A percentile compares a stretch with the other conserved stretches of the same genome.
These are phyloP conservation scores for Ridgeia piscesae DNA, from an alignment of 1,140 invertebrate genomes.

Conservation along the genomic window DNA sequence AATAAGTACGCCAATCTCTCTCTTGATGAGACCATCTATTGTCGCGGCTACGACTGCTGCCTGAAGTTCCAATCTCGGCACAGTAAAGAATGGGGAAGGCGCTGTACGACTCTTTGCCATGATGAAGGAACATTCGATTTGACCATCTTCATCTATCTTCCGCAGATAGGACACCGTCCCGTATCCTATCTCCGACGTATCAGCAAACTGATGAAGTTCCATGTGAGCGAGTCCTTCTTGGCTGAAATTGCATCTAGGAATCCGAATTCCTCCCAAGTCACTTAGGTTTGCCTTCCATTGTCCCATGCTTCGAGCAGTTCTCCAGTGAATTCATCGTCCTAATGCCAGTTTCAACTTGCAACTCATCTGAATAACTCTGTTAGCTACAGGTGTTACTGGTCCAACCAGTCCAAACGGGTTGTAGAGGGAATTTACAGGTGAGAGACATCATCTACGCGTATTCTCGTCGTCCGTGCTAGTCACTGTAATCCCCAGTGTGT, in stretches of 20 bases:
- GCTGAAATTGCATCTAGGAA: too few species aligned
- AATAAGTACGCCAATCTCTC: neutral
- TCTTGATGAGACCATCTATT: too few species aligned
- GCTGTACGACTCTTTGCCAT: constrained; percentile 14
- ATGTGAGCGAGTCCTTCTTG: too few species aligned
- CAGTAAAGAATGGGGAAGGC: neutral
- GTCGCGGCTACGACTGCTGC: too few species aligned
- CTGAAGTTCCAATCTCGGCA: too few species aligned
- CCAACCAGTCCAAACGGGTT: constrained; percentile 37
- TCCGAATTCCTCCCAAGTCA: neutral
- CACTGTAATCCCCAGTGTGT: constrained; percentile 19
- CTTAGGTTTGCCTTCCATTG: constrained; percentile 19
- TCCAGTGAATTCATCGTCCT: too few species aligned
- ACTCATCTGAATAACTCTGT: constrained; percentile 20
- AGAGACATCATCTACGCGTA: constrained; percentile 25
- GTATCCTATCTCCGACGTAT: neutral
- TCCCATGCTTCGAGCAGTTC: constrained; percentile 27
- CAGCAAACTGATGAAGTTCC: neutral
- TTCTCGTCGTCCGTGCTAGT: neutral
- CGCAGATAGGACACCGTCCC: constrained; percentile 7
- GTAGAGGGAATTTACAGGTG: constrained; percentile 29
- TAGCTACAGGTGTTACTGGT: constrained; percentile 15
- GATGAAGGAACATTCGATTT: constrained; percentile 14
- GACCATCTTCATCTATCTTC: neutral
- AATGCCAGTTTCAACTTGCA: too few species aligned